Evolutionary conservation across 2,888 invertebrate genomes (phyloP), one percentile per base, ranked within the genome.

Genomic region (Ischnus inquisitorius): DNA sequence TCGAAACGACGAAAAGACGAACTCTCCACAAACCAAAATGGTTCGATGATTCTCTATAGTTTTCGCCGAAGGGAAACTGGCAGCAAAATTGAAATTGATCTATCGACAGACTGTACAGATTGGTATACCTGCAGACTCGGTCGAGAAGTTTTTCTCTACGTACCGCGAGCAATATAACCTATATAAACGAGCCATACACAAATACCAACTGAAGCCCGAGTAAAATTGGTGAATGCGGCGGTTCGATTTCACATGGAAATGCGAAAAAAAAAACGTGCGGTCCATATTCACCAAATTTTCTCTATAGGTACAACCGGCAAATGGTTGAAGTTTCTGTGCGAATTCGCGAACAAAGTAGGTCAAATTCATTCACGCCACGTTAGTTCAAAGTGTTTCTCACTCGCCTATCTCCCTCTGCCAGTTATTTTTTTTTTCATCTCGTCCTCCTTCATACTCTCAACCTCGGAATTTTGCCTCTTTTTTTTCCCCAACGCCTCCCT

Each of bases 281-380:
- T 28, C 6, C 57, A 28, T 28, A 57, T 25, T 57, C 57, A 28
- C 25, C 1, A 25, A 3, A 25, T 14, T 57, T 12, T 5, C 28
- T 1, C 25, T 28, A 57, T 57, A 28, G 0, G 6, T 28, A 28
- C 57, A 28, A 25, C 28, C 14, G 22, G 57, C 3, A 28, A 57
- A 28, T 28, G 57, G 25, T 25, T 8, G 43, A 60, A 28, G 25
- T 28, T 41, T 72, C 41, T 34, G 43, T 60, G 60, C 48, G 62
- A 62, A 43, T 16, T 19, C 43, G 46, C 10, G 46, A 62, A 46
- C 28, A 46, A 62, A 74, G 46, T 74, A 46, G 60, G 60, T 62
- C 72, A 74, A 62, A 74, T 74, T 74, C 72, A 62, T 74, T 74
- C 60, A 28, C 46, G 46, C 72, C 60, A 74, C 72, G 60, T 43